A percentile compares a stretch with the other conserved stretches of the same genome.
Conservation (phyloP, 2,888 invertebrate genomes). For the Diabrotica balteata region DNA sequence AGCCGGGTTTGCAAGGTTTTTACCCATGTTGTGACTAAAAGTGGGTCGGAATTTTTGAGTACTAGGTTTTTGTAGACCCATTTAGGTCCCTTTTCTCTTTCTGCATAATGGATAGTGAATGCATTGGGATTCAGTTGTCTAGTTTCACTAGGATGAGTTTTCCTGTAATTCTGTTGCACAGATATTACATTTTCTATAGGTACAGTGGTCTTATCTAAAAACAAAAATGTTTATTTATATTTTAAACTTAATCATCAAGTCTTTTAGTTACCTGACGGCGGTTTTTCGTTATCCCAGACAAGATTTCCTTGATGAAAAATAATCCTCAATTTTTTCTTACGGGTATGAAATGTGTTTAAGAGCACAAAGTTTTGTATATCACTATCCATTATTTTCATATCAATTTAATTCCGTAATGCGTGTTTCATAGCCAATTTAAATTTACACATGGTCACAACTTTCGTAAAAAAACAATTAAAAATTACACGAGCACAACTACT, state of each 20-base stretch:
- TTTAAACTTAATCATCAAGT: conserved; percentile 5
- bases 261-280: conserved; percentile 63
- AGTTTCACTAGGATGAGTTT: conserved; percentile 56
- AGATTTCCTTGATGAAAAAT: conserved; percentile 69
- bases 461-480: conserved; percentile 7
- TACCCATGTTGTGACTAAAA: conserved; percentile 70
- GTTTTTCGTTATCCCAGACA: conserved; percentile 69
- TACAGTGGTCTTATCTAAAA: conserved; percentile 63
- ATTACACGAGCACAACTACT: no score
- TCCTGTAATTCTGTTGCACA: conserved; percentile 61
- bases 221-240: background rate
- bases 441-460: conserved; percentile 13
- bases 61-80: conserved; percentile 67
- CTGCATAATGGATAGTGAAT: conserved; percentile 71
- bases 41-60: conserved; percentile 67
- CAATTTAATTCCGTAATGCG: conserved; percentile 8
- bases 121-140: conserved; percentile 57
- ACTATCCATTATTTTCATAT: conserved; percentile 45
- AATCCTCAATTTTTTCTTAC: conserved; percentile 69
- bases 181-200: conserved; percentile 66
- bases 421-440: conserved; percentile 2
- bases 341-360: conserved; percentile 65
- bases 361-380: conserved; percentile 54
- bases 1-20: conserved; percentile 65
- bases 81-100: conserved; percentile 64